These are phyloP conservation scores for Odontomachus brunneus DNA, from an alignment of 1,140 invertebrate genomes.

Conservation along the genomic window DNA sequence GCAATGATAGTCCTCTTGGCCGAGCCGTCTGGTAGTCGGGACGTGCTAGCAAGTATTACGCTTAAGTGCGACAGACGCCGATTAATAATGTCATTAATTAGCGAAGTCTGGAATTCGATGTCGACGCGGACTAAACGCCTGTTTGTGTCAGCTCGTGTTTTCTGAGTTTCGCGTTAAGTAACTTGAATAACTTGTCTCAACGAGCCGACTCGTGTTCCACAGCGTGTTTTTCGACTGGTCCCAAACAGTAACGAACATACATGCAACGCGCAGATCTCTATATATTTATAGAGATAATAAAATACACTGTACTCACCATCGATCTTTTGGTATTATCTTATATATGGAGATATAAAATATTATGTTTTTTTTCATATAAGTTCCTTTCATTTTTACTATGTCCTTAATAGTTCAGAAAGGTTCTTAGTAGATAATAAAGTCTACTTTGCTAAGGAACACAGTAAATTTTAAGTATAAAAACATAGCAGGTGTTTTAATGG, in stretches of 20 bases:
- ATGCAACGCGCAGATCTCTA: no score
- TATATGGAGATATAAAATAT: no score
- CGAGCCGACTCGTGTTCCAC: not conserved
- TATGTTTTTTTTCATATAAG: no score
- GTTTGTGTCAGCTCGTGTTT: not conserved
- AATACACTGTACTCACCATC: not conserved
- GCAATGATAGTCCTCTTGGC: conserved; percentile 15
- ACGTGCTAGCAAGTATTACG: conserved; percentile 13
- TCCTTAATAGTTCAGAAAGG: no score
- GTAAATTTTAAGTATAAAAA: no score
- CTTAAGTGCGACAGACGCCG: not conserved
- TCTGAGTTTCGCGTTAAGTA: not conserved
- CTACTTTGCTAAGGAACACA: no score
- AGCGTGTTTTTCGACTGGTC: not conserved
- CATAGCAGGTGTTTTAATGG: no score
- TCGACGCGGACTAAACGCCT: conserved; percentile 7
- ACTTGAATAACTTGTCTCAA: not conserved
- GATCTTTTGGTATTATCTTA: not conserved
- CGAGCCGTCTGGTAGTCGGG: not conserved
- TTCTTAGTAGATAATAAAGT: no score
- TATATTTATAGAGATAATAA: not conserved
- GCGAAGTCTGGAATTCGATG: conserved; percentile 5
- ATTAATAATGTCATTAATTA: conserved; percentile 51
- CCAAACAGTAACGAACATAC: not conserved
- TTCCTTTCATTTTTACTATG: no score